Evolutionary conservation across 2,888 invertebrate genomes (phyloP), one percentile per base, ranked within the genome.

Genomic region (Xanthia togata): DNA sequence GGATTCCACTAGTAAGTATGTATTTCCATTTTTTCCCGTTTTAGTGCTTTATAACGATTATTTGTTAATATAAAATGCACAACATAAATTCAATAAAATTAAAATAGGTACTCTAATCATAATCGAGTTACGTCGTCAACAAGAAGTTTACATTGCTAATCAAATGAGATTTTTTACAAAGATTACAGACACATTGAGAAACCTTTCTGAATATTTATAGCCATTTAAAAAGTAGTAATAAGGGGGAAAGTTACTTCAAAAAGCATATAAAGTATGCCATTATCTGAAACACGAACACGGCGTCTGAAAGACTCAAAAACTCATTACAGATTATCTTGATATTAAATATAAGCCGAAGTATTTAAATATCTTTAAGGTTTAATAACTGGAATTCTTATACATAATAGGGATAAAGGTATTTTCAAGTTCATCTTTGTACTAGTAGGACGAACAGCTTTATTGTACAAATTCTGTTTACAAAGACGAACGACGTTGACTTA

Each of bases 181-280:
- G 76, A 70, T 73, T 67, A 55, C 60, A 80, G 60, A 55, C 60
- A 74, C 73, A 78, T 79, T 72, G 12, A 55, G 64, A 47, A 78
- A 75, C 55, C 20, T 70, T 57, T 44, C 41, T 78, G 75, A 87
- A 85, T 81, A 85, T 83, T 83, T 77, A 81, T 83, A 70, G 73
- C 60, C 71, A 79, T 79, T 81, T 78, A 67, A 79, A 79, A 81
- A 81, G 79, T 78, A 78, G 69, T 82, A 44, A 69, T 76, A 71
- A 60, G 26, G 20, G n/a, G 57, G 26, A 31, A 20, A 60, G 53
- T 53, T 70, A 74, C 70, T 57, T 60, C 62, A 57, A 63, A 78
- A 73, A 64, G 78, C 81, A 68, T 81, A 81, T 71, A 69, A 81
- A 84, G 79, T 73, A 74, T 65, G 63, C 50, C 41, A 76, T 84